These are phyloP conservation scores for Drosophila lowei DNA, from an alignment of 1,140 invertebrate genomes.

Conservation along the genomic window DNA sequence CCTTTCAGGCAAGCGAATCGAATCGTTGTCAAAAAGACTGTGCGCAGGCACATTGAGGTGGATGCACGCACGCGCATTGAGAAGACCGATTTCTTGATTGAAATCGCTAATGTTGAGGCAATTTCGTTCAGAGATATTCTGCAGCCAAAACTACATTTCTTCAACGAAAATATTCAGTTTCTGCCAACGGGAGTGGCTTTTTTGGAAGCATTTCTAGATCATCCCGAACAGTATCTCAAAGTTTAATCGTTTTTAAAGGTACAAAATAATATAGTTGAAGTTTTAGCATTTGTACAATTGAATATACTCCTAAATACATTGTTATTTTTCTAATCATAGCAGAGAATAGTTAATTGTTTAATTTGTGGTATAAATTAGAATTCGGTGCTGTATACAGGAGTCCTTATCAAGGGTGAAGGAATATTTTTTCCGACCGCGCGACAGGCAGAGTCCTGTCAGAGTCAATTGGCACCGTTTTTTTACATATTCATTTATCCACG, in stretches of 20 bases:
- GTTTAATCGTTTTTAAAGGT: background rate
- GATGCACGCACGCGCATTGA: slow-evolving; percentile 25
- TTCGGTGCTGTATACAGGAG: too few species aligned
- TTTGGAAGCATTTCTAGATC: slow-evolving; percentile 42
- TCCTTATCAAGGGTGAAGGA: too few species aligned
- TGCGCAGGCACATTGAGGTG: slow-evolving; percentile 10
- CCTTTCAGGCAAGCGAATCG: slow-evolving; percentile 50
- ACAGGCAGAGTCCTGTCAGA: too few species aligned
- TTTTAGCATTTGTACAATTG: too few species aligned
- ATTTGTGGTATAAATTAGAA: too few species aligned
- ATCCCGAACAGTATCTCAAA: slow-evolving; percentile 56
- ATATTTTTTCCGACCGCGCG: too few species aligned
- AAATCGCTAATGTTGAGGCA: slow-evolving; percentile 49
- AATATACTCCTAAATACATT: too few species aligned
- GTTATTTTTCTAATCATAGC: too few species aligned
- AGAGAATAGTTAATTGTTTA: too few species aligned
- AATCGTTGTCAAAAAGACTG: slow-evolving; percentile 37
- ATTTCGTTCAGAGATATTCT: slow-evolving; percentile 49
- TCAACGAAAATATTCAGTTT: slow-evolving; percentile 61
- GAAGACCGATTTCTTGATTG: slow-evolving; percentile 31
- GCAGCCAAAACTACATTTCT: slow-evolving; percentile 53
- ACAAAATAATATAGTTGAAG: too few species aligned
- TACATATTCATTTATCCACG: too few species aligned
- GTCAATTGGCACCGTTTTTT: too few species aligned
- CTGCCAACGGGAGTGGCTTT: slow-evolving; percentile 60